phyloP scores from a whole-genome alignment of 2,113 vertebrate genomes.

The Sclerurus mexicanus region DNA sequence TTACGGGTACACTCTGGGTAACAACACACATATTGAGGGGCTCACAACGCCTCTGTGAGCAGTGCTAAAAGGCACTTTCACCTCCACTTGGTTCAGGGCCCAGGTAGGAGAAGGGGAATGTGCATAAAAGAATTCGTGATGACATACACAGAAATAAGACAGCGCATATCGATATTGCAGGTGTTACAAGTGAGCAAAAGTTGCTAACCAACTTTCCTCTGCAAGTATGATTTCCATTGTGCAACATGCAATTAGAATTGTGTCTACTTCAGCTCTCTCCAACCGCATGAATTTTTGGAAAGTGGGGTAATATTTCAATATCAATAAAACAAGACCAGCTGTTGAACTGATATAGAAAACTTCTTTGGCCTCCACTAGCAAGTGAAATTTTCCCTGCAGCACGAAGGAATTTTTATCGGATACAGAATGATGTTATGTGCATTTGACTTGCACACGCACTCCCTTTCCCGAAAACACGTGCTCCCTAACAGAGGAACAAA shows the following conservation, averaged over 20 bases:
- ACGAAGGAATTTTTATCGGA: neutral
- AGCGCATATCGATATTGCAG: fast-evolving
- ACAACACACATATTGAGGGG: fast-evolving
- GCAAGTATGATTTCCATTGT: neutral
- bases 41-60: neutral
- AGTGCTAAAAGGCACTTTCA: neutral
- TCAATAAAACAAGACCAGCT: constrained; percentile 5
- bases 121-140: fast-evolving
- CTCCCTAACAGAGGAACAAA: neutral
- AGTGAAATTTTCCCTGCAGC: constrained; percentile 20
- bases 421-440: neutral
- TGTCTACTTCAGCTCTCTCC: neutral
- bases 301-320: neutral
- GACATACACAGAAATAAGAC: fast-evolving
- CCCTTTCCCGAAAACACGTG: neutral
- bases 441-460: neutral
- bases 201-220: neutral
- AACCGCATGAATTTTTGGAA: neutral
- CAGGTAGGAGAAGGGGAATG: neutral
- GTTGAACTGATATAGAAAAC: neutral
- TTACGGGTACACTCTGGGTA: neutral
- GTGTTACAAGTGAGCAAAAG: neutral
- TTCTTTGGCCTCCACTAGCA: neutral
- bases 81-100: neutral
- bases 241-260: neutral